phyloP scores from a whole-genome alignment of 2,888 invertebrate species.

The Oscheius onirici region DNA sequence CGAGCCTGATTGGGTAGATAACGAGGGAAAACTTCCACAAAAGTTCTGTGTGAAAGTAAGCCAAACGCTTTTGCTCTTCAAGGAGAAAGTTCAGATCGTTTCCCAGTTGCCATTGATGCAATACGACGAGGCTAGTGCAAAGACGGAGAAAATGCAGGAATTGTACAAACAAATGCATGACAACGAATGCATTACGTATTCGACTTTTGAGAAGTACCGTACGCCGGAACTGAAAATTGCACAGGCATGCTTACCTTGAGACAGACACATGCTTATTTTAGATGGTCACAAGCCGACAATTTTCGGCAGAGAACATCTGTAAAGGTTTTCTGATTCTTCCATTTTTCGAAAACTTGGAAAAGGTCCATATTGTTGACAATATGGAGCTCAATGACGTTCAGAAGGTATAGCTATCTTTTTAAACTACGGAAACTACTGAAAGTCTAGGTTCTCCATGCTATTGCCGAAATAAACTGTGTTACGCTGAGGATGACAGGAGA shows the following conservation, averaged over 20 bases:
- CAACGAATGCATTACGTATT: neutral
- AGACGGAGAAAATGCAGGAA: neutral
- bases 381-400: neutral
- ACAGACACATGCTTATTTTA: neutral
- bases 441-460: neutral
- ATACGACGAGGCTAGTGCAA: conserved; percentile 4
- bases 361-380: conserved; percentile 11
- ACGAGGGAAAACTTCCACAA: neutral
- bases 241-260: neutral
- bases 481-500: neutral
- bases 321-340: conserved; percentile 8
- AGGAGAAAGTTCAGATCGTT: neutral
- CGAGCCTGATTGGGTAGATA: neutral
- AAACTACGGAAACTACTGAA: neutral
- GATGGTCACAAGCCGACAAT: neutral
- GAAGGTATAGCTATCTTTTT: neutral
- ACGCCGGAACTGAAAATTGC: conserved; percentile 19
- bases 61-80: neutral
- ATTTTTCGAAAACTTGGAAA: conserved; percentile 2
- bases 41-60: neutral
- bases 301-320: neutral
- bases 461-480: neutral
- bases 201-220: neutral
- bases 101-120: conserved; percentile 8
- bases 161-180: conserved; percentile 17